Percentiles rank a stretch among this genome's conserved stretches.
phyloP scores from a whole-genome alignment of 2,888 invertebrate genomes.

The Vanessa cardui region DNA sequence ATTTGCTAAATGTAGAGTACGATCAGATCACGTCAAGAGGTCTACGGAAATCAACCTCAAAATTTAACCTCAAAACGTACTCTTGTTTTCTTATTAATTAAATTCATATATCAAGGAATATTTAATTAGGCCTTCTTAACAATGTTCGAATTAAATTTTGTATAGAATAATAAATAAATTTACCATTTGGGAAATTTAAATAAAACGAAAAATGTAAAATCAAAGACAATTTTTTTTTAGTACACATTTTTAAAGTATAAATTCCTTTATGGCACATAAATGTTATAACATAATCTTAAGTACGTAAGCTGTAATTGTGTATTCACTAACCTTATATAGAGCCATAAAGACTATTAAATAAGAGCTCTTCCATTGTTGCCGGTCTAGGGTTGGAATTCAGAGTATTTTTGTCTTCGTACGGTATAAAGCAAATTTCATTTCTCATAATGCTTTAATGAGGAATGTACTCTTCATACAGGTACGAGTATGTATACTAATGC shows the following conservation, averaged over 20 bases:
- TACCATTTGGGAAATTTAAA: too few species aligned
- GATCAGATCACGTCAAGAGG: too few species aligned
- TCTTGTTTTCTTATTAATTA: too few species aligned
- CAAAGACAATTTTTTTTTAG: background rate
- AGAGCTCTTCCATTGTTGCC: background rate
- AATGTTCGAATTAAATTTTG: too few species aligned
- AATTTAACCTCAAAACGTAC: too few species aligned
- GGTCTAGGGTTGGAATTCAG: slow-evolving; percentile 7
- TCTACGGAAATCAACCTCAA: too few species aligned
- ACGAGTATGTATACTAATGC: too few species aligned
- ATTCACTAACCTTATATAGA: slow-evolving; percentile 5
- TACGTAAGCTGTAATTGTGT: slow-evolving; percentile 1
- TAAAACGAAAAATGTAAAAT: too few species aligned
- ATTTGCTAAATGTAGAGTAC: too few species aligned
- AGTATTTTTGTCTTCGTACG: slow-evolving; percentile 5
- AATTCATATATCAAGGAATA: too few species aligned
- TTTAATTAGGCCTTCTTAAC: too few species aligned
- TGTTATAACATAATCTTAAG: slow-evolving; percentile 3
- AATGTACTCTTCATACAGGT: background rate
- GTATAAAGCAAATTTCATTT: slow-evolving; percentile 6
- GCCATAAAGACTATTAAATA: slow-evolving; percentile 12
- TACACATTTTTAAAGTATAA: background rate
- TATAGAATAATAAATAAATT: too few species aligned
- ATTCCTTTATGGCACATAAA: slow-evolving; percentile 1
- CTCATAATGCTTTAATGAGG: background rate